Conservation (phyloP, 2,113 vertebrate genomes). For the Ploceus nigricollis region DNA sequence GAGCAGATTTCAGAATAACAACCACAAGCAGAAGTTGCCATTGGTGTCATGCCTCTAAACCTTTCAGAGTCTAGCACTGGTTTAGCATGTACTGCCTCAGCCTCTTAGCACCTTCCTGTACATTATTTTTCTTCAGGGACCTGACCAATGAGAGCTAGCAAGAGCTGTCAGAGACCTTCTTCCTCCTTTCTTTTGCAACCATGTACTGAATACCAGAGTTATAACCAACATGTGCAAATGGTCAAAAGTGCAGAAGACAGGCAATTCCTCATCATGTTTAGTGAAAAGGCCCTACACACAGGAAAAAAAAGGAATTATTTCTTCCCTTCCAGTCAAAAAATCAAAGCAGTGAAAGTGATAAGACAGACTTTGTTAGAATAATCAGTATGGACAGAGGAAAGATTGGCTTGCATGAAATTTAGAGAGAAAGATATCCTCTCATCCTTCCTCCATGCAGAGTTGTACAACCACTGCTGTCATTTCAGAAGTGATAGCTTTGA, state of each 20-base stretch:
- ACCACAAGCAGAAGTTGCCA: background rate
- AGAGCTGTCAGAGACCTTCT: background rate
- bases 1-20: background rate
- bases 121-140: background rate
- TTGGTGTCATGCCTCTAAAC: background rate
- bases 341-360: background rate
- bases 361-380: background rate
- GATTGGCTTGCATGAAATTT: background rate
- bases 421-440: background rate
- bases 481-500: background rate
- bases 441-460: background rate
- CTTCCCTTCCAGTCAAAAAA: background rate
- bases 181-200: background rate
- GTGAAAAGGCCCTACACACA: background rate
- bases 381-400: background rate
- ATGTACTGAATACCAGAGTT: background rate
- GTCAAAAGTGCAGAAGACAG: background rate
- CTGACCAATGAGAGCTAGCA: background rate
- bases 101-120: background rate
- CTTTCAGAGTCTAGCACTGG: background rate
- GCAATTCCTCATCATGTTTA: background rate
- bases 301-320: background rate
- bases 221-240: background rate
- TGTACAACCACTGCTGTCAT: background rate
- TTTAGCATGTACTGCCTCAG: background rate